phyloP scores from a whole-genome alignment of 2,797 vertebrate genomes.

The Otolemur crassicaudatus region DNA sequence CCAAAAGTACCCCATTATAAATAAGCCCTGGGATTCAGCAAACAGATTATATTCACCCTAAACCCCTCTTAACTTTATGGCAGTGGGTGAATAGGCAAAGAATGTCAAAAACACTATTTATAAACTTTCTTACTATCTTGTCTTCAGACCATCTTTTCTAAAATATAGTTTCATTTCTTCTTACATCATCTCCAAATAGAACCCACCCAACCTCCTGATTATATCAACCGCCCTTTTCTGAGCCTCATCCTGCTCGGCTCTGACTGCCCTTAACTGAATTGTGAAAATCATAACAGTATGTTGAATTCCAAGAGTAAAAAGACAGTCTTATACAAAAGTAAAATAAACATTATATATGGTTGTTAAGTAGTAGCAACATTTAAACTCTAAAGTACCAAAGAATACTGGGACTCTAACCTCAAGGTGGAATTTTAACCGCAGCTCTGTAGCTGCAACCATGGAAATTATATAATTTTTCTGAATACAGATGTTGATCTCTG shows the following conservation, averaged over 20 bases:
- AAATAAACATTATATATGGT: background rate
- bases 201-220: background rate
- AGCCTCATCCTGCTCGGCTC: background rate
- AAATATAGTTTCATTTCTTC: conserved; percentile 10
- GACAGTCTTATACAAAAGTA: background rate
- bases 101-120: background rate
- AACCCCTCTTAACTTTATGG: background rate
- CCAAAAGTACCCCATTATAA: conserved; percentile 6
- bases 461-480: background rate
- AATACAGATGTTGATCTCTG: background rate
- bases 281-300: background rate
- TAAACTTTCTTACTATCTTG: background rate
- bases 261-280: background rate
- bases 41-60: background rate
- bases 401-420: background rate
- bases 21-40: background rate
- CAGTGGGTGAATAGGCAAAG: background rate
- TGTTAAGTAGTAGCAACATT: background rate
- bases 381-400: conserved; percentile 46
- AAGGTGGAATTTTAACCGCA: background rate
- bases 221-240: background rate
- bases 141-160: conserved; percentile 18
- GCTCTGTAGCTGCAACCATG: background rate
- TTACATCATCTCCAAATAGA: background rate
- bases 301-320: background rate